These are phyloP conservation scores for Microcaecilia unicolor DNA, from an alignment of 2,797 vertebrate genomes.

Conservation along the genomic window DNA sequence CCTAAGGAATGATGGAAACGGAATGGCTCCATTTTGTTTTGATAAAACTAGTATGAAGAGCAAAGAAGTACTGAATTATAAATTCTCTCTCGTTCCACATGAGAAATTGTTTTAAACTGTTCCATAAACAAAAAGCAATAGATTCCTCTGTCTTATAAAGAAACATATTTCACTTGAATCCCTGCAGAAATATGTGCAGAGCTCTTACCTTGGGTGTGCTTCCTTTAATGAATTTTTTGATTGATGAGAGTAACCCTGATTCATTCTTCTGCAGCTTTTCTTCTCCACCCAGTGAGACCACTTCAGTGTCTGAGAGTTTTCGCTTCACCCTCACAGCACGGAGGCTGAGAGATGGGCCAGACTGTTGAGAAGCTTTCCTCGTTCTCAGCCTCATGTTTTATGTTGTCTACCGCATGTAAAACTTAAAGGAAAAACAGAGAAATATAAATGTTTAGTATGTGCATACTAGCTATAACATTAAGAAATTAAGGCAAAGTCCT, in stretches of 20 bases:
- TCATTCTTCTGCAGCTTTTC: slow-evolving; percentile 84
- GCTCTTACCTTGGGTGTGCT: slow-evolving; percentile 87
- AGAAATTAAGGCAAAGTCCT: too few species aligned
- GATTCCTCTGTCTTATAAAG: too few species aligned
- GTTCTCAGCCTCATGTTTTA: slow-evolving; percentile 98
- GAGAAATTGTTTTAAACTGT: too few species aligned
- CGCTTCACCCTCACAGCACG: slow-evolving; percentile 78
- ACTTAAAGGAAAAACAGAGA: slow-evolving; percentile 38
- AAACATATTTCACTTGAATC: too few species aligned
- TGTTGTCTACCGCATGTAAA: slow-evolving; percentile 82
- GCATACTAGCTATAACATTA: fast-evolving
- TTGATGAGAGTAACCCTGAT: slow-evolving; percentile 81
- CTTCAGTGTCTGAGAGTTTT: slow-evolving; percentile 83
- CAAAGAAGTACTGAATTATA: too few species aligned
- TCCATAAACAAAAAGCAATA: too few species aligned
- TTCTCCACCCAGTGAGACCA: slow-evolving; percentile 64
- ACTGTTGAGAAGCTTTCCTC: slow-evolving; percentile 91
- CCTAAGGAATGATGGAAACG: too few species aligned
- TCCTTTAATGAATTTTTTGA: slow-evolving; percentile 94
- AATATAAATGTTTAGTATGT: background rate
- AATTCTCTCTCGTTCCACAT: too few species aligned
- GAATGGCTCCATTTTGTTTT: too few species aligned
- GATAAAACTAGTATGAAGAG: too few species aligned
- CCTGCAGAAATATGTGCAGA: too few species aligned
- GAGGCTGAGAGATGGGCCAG: slow-evolving; percentile 63